Percentiles rank a stretch among this genome's conserved stretches.
Evolutionary conservation across 2,113 vertebrate species (phyloP).

Genomic region (Nanger granti): DNA sequence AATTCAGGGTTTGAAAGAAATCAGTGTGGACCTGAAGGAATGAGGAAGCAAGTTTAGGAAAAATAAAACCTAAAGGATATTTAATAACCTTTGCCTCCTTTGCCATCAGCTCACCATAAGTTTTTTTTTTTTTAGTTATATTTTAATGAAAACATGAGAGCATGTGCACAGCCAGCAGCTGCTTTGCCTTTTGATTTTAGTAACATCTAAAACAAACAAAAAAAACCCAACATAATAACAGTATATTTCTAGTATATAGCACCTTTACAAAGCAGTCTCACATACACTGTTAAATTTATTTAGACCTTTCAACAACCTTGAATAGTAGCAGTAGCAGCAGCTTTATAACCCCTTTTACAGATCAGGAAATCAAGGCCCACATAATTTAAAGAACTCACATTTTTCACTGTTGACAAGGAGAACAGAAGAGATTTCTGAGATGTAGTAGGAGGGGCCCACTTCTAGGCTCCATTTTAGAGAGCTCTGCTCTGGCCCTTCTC

Average conservation of each 20-base stretch:
- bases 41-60: not conserved
- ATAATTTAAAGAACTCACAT: not conserved
- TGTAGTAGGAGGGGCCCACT: not conserved
- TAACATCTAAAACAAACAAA: not conserved
- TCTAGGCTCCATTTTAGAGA: not conserved
- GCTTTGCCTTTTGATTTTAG: conserved; percentile 7
- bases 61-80: conserved; percentile 17
- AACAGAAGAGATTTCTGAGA: not conserved
- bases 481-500: not conserved
- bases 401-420: not conserved
- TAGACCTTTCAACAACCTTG: not conserved
- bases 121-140: not conserved
- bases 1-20: not conserved
- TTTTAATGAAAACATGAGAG: not conserved
- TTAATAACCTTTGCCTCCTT: conserved; percentile 22
- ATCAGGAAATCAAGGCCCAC: not conserved
- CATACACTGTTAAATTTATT: not conserved
- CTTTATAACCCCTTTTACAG: not conserved
- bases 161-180: not conserved
- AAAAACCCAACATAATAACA: not conserved
- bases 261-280: not conserved
- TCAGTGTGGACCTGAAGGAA: not conserved
- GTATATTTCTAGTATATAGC: not conserved
- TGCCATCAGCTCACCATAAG: not conserved
- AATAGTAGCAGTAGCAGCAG: not conserved